Percentiles rank a stretch among this genome's conserved stretches.
These are phyloP conservation scores for Agrilus mali DNA, from an alignment of 2,888 invertebrate genomes.

Conservation along the genomic window DNA sequence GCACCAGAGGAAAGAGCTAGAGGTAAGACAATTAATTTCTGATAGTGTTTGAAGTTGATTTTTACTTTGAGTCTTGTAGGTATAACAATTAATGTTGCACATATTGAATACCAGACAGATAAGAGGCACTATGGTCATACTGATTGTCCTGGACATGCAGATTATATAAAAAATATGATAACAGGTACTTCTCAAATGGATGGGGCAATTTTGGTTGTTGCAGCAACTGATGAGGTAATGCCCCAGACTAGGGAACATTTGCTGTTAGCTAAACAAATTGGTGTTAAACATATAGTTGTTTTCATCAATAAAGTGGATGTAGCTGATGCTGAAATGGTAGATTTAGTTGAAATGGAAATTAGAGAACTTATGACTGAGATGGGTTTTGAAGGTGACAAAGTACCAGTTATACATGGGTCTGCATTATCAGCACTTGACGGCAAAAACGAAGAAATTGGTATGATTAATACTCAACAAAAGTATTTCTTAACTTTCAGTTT, in stretches of 20 bases:
- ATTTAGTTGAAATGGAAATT: conserved; percentile 95
- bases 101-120: conserved; percentile 88
- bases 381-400: conserved; percentile 88
- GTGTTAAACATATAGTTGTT: conserved; percentile 82
- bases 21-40: conserved; percentile 35
- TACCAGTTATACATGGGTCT: conserved; percentile 68
- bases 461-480: background rate
- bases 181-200: conserved; percentile 99
- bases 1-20: conserved; percentile 93
- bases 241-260: conserved; percentile 97
- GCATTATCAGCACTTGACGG: conserved; percentile 88
- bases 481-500: background rate
- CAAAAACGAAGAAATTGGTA: conserved; percentile 66
- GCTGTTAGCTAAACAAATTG: conserved; percentile 91
- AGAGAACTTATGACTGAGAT: conserved; percentile 85
- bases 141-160: conserved; percentile 98
- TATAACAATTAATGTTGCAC: conserved; percentile 94
- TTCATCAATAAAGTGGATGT: conserved; percentile 88
- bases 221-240: conserved; percentile 98
- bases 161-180: conserved; percentile 99
- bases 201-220: conserved; percentile 94
- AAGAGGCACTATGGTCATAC: conserved; percentile 91
- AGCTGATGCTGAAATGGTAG: conserved; percentile 91
- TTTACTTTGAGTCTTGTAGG: background rate
- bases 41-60: background rate